phyloP scores from a whole-genome alignment of 1,140 invertebrate species.

The Lamellibrachia luymesi region DNA sequence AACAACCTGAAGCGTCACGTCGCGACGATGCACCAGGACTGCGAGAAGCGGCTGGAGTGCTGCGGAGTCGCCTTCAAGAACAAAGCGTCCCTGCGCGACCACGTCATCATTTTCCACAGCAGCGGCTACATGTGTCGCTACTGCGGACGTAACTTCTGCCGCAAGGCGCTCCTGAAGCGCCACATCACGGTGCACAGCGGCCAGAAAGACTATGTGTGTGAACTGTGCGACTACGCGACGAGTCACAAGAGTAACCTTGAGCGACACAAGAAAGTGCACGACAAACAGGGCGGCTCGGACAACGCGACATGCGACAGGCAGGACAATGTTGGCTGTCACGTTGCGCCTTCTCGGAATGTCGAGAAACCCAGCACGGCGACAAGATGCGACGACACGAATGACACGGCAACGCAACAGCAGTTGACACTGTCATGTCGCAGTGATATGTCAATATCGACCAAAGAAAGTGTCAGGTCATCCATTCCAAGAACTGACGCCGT shows the following conservation, averaged over 20 bases:
- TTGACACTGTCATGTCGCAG: not conserved
- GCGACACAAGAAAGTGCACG: constrained; percentile 53
- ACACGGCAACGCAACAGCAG: not conserved
- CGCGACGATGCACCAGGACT: constrained; percentile 58
- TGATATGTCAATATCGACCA: not conserved
- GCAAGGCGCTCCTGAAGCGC: constrained; percentile 60
- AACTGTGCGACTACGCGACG: constrained; percentile 58
- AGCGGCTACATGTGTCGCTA: constrained; percentile 57
- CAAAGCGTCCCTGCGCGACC: constrained; percentile 57
- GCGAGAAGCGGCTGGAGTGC: constrained; percentile 55
- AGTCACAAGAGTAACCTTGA: constrained; percentile 61
- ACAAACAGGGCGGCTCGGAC: not conserved
- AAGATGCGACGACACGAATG: not conserved
- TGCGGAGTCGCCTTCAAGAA: constrained; percentile 56
- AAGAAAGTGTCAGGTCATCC: not conserved
- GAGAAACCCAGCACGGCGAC: not conserved
- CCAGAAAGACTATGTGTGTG: constrained; percentile 57
- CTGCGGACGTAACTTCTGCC: constrained; percentile 57
- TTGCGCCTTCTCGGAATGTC: not conserved
- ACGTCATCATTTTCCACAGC: constrained; percentile 55
- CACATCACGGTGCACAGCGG: constrained; percentile 59
- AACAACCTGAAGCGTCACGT: constrained; percentile 61
- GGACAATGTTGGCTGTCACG: not conserved
- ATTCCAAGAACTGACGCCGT: not conserved
- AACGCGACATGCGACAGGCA: not conserved